Percentiles rank a stretch among this genome's conserved stretches.
phyloP scores from a whole-genome alignment of 1,140 invertebrate genomes.

The Lutraria rhynchaena region DNA sequence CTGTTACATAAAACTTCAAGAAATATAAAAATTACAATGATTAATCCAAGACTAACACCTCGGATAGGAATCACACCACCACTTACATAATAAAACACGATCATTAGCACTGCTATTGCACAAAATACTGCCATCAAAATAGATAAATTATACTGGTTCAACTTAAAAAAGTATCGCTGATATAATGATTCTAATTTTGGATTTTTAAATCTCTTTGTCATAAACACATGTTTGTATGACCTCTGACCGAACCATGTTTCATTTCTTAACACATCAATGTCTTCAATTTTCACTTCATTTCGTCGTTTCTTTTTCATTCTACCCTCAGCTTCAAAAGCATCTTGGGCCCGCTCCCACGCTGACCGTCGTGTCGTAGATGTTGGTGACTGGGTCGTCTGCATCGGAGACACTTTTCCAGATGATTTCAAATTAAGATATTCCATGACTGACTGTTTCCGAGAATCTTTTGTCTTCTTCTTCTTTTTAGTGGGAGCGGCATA shows the following conservation, averaged over 20 bases:
- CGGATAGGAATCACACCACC: constrained; percentile 72
- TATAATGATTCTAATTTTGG: constrained; percentile 90
- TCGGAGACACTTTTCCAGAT: constrained; percentile 61
- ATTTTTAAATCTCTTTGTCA: constrained; percentile 74
- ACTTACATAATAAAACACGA: constrained; percentile 80
- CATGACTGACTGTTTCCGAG: constrained; percentile 40
- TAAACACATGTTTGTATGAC: constrained; percentile 66
- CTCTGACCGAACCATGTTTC: constrained; percentile 50
- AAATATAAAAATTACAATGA: constrained; percentile 84
- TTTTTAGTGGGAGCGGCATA: constrained; percentile 9
- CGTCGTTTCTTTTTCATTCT: constrained; percentile 21
- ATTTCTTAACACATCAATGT: constrained; percentile 47
- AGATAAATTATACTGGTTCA: constrained; percentile 95
- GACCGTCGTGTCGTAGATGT: constrained; percentile 66
- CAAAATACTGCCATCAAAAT: constrained; percentile 90
- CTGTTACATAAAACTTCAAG: constrained; percentile 89
- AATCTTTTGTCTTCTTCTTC: constrained; percentile 10
- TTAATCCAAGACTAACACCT: constrained; percentile 77
- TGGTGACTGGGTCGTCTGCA: constrained; percentile 46
- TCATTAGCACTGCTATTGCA: constrained; percentile 86
- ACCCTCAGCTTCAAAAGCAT: constrained; percentile 66
- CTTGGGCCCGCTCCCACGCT: constrained; percentile 77
- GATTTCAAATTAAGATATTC: constrained; percentile 38
- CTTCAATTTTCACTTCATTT: constrained; percentile 58
- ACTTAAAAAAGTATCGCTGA: constrained; percentile 95